Base-by-base conservation (phyloP, 2,797 vertebrate genomes). In the Catamblyrhynchus diadema region DNA sequence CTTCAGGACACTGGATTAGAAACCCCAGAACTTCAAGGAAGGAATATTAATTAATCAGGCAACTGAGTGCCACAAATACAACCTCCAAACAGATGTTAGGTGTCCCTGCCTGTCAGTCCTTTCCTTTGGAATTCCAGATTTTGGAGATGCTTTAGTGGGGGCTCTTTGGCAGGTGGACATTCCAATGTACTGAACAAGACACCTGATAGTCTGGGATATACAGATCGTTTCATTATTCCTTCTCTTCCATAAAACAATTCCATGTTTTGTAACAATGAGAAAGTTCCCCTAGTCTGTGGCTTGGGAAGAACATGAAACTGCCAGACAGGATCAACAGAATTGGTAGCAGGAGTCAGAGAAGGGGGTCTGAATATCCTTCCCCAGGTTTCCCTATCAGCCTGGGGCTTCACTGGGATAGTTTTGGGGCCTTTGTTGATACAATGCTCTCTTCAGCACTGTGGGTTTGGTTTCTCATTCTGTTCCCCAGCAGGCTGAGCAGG, bases 101-200 rank as follows among this genome's bases (percentile, higher is more conserved):
- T 13, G 18, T 30, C 67, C 45, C 54, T 65, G 73, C 39, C 54
- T 86, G 10, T 16, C 9, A n/a, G 20, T 25, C 47, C 33, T 86
- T 65, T 33, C 37, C 25, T 37, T 37, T 12, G 5, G 9, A 64
- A 44, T 67, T 62, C 57, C 2, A 2, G 2, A 3, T 37, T 84
- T 59, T 81, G 54, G 67, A 53, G 41, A 6, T 75, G 70, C 33
- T 84, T 69, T 59, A 16, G 39, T 39, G 47, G 12, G 37, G 41
- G 11, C 28, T 44, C 28, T 39, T 37, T 44, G 86, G 39, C 64
- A 64, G 33, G 25, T 54, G 70, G 69, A 50, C 53, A 32, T 80
- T n/a, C 39, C 9, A 5, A 3, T 56, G 56, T 15, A 0, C 24
- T 35, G 35, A 14, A 9, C 64, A 37, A 32, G 33, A 4, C 41